Conservation (phyloP, 2,888 invertebrate species). For the Heteromurus nitidus region DNA sequence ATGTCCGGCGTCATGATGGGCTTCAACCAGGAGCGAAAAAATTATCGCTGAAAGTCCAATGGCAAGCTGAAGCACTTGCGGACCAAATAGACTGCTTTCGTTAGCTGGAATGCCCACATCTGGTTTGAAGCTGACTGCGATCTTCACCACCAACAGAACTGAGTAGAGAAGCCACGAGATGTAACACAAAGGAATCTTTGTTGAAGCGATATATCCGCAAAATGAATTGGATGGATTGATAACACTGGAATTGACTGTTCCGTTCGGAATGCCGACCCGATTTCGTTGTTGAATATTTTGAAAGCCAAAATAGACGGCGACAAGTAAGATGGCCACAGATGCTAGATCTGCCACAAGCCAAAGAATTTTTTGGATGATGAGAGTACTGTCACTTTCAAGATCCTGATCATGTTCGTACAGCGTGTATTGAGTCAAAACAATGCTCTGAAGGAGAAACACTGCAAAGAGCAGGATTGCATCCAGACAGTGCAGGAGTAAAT, state of each 20-base stretch:
- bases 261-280: neutral
- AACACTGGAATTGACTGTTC: too few species aligned
- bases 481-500: slow-evolving; percentile 38
- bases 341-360: slow-evolving; percentile 70
- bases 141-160: slow-evolving; percentile 77
- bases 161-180: slow-evolving; percentile 78
- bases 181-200: slow-evolving; percentile 74
- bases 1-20: slow-evolving; percentile 77
- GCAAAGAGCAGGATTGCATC: slow-evolving; percentile 61
- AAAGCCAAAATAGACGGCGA: slow-evolving; percentile 49
- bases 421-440: slow-evolving; percentile 66
- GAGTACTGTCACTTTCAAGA: neutral
- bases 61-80: slow-evolving; percentile 76
- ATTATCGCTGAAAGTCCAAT: slow-evolving; percentile 77
- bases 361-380: slow-evolving; percentile 52
- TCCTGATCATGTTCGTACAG: slow-evolving; percentile 16
- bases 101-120: slow-evolving; percentile 74
- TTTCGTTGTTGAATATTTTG: neutral
- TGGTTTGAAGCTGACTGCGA: slow-evolving; percentile 77
- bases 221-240: slow-evolving; percentile 23
- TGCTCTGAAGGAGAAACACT: slow-evolving; percentile 68
- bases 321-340: slow-evolving; percentile 30
- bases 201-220: slow-evolving; percentile 44
- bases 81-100: slow-evolving; percentile 75
- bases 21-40: slow-evolving; percentile 78